Percentiles rank a stretch among this genome's conserved stretches.
These are phyloP conservation scores for Xestia xanthographa DNA, from an alignment of 2,888 invertebrate species.

Conservation along the genomic window DNA sequence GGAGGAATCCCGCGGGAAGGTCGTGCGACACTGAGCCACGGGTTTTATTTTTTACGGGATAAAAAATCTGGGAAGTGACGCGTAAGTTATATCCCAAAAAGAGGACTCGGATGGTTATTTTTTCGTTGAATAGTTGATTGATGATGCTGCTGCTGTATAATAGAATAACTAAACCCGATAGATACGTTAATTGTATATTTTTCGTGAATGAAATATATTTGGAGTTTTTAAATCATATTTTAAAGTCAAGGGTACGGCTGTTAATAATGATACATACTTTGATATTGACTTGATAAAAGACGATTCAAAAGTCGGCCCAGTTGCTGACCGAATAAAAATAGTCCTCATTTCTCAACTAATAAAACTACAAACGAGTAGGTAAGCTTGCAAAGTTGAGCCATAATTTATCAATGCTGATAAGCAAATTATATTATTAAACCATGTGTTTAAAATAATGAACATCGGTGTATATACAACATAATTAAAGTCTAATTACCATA, in stretches of 20 bases:
- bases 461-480: slow-evolving; percentile 62
- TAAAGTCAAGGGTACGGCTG: not conserved
- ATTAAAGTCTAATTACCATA: slow-evolving; percentile 69
- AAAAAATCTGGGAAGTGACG: slow-evolving; percentile 63
- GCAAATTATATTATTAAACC: slow-evolving; percentile 47
- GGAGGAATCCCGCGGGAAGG: slow-evolving; percentile 87
- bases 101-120: slow-evolving; percentile 40
- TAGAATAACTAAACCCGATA: slow-evolving; percentile 34
- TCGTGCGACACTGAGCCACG: slow-evolving; percentile 77
- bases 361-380: slow-evolving; percentile 9
- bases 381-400: slow-evolving; percentile 10
- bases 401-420: slow-evolving; percentile 52
- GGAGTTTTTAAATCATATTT: slow-evolving; percentile 14
- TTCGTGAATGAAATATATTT: slow-evolving; percentile 30
- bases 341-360: not conserved
- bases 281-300: too few relatives aligned
- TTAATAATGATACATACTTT: not conserved
- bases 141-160: slow-evolving; percentile 54
- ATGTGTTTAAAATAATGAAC: slow-evolving; percentile 59
- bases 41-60: slow-evolving; percentile 53
- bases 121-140: slow-evolving; percentile 63
- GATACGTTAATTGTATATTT: slow-evolving; percentile 23
- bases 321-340: not conserved
- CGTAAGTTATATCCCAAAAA: slow-evolving; percentile 64
- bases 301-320: not conserved